phyloP scores from a whole-genome alignment of 2,797 vertebrate genomes.

The Passerculus sandwichensis region DNA sequence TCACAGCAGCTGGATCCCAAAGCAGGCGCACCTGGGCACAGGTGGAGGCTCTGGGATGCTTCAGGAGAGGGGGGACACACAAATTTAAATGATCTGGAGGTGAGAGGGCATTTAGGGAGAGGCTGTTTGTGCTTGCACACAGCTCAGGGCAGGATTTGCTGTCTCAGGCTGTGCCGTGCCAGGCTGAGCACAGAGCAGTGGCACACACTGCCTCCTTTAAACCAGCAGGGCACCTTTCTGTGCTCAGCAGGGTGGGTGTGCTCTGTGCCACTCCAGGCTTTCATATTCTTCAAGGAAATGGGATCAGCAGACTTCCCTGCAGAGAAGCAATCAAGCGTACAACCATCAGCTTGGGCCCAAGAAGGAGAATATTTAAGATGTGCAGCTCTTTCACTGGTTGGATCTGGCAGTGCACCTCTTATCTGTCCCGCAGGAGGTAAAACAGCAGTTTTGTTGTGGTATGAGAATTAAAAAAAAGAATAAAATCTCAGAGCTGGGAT shows the following conservation, averaged over 20 bases:
- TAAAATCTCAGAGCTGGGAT: not conserved
- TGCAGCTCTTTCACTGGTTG: not conserved
- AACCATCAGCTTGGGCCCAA: not conserved
- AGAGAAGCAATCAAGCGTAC: conserved; percentile 46
- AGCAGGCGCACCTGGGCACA: not conserved
- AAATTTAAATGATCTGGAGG: not conserved
- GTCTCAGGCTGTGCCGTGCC: not conserved
- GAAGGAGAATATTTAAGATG: not conserved
- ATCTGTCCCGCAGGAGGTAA: conserved; percentile 19
- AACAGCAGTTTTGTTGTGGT: not conserved
- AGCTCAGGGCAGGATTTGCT: not conserved
- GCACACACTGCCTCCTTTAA: not conserved
- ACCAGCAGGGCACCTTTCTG: conserved; percentile 4
- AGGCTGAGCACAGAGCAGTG: not conserved
- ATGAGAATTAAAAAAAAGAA: not conserved
- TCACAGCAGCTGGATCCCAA: not conserved
- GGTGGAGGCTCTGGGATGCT: too few species aligned
- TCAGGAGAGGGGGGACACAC: not conserved
- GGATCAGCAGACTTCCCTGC: conserved; percentile 43
- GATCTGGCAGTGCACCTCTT: not conserved
- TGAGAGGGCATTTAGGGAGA: not conserved
- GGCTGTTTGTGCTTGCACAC: not conserved
- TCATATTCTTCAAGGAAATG: conserved; percentile 27
- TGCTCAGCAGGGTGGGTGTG: conserved; percentile 17
- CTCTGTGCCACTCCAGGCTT: conserved; percentile 15